Base-by-base conservation (phyloP, 1,140 invertebrate genomes). In the Elysia chlorotica region DNA sequence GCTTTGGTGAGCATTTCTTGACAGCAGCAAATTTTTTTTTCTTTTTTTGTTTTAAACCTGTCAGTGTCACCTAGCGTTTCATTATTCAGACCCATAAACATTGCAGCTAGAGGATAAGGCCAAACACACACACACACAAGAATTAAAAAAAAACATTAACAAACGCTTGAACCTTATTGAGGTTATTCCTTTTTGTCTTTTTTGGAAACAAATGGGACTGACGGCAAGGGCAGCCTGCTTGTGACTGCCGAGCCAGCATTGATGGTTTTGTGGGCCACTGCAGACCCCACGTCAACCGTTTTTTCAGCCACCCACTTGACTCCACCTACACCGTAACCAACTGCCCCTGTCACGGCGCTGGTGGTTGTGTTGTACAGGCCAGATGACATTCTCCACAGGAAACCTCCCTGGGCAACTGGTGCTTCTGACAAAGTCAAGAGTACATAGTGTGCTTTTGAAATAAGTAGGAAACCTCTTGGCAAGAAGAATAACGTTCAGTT, bases 241-340 rank as follows among this genome's bases (percentile, higher is more conserved):
- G 78, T 82, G 0, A 85, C 84, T 14, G 80, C 73, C 19, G 78
- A 67, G 21, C 83, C 82, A 23, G 81, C 82, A 76, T 79, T 78
- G 36, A 81, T 78, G 63, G 80, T 79, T 65, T 77, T 73, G 54
- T 78, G 80, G 10, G 78, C 82, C 3, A 85, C 84, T 31, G 82
- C 74, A n/a, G 80, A 67, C 4, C 84, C 83, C 31, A 82, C 84
- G 73, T 82, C 81, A 62, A 84, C 82, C 48, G 82, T 81, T 67
- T 86, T 87, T n/a, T 81, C 82, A 3, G 85, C 86, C 0, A 83
- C 85, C 86, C 86, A 87, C 56, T 84, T 85, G 2, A 86, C 83
- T 17, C 85, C 79, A 21, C 84, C 82, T 0, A 85, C 79, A 19
- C 86, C 82, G 17, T 82, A 76, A 0, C 86, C 84, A 21, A 86